Percentiles rank a stretch among this genome's conserved stretches.
Conservation (phyloP, 2,113 vertebrate species). For the Calidris pugnax region DNA sequence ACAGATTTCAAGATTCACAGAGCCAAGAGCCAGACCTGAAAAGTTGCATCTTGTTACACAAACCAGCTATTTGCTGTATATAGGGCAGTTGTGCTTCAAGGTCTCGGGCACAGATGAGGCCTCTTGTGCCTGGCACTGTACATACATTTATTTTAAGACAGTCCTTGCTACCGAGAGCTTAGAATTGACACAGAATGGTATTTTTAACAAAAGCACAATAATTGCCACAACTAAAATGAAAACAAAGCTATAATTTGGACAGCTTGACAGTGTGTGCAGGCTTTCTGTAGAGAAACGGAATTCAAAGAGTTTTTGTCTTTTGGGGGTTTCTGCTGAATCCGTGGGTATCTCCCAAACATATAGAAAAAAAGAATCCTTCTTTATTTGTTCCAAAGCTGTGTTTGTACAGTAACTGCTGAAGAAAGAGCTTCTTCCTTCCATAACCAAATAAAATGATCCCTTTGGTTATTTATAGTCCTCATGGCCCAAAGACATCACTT, state of each 20-base stretch:
- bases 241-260: conserved; percentile 61
- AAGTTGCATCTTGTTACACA: background rate
- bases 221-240: conserved; percentile 49
- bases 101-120: background rate
- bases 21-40: background rate
- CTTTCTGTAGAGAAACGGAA: background rate
- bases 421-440: conserved; percentile 72
- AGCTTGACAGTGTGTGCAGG: background rate
- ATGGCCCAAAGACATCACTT: conserved; percentile 72
- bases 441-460: conserved; percentile 76
- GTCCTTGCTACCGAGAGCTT: background rate
- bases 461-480: conserved; percentile 78
- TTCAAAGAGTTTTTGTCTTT: background rate
- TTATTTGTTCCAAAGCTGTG: conserved; percentile 53
- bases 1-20: background rate
- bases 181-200: conserved; percentile 52
- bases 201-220: conserved; percentile 63
- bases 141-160: conserved; percentile 48
- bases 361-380: conserved; percentile 25
- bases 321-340: background rate
- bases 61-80: background rate
- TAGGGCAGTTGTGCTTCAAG: background rate
- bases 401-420: conserved; percentile 66
- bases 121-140: conserved; percentile 24
- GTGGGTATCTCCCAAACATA: conserved; percentile 11